A percentile compares a stretch with the other conserved stretches of the same genome.
These are phyloP conservation scores for Crypturellus tataupa DNA, from an alignment of 2,797 vertebrate species.

Conservation along the genomic window DNA sequence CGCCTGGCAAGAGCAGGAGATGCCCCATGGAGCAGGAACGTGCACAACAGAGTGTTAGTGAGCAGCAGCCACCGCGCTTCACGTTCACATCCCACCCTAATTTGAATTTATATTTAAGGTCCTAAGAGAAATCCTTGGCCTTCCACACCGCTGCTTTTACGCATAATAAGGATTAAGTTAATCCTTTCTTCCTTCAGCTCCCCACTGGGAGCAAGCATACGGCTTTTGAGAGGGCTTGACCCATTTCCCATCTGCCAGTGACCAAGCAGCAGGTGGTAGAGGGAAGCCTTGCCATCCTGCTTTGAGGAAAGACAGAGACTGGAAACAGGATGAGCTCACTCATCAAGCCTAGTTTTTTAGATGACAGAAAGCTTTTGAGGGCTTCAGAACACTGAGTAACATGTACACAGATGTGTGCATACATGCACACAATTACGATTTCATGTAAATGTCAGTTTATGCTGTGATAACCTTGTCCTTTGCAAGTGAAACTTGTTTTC, in stretches of 20 bases:
- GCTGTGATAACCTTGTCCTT: neutral
- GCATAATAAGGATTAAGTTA: constrained; percentile 55
- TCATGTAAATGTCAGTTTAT: neutral
- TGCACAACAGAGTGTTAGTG: neutral
- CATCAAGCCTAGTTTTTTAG: neutral
- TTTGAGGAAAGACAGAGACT: neutral
- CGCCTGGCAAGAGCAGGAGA: neutral
- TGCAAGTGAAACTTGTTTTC: neutral
- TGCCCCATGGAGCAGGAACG: neutral
- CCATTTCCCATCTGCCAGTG: constrained; percentile 60
- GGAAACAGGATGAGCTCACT: neutral
- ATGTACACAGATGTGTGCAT: neutral
- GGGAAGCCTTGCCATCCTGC: neutral
- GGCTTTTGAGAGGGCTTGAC: constrained; percentile 50
- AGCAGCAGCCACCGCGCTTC: neutral
- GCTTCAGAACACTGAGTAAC: neutral
- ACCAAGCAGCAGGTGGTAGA: neutral
- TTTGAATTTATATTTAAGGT: constrained; percentile 47
- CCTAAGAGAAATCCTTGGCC: constrained; percentile 27
- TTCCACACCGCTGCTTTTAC: neutral
- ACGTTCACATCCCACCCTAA: constrained; percentile 28
- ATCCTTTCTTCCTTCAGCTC: constrained; percentile 41
- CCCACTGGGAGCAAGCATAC: constrained; percentile 39
- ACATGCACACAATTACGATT: neutral
- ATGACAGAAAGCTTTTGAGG: neutral